A percentile compares a stretch with the other conserved stretches of the same genome.
phyloP scores from a whole-genome alignment of 1,140 invertebrate genomes.

The Rhyzopertha dominica region DNA sequence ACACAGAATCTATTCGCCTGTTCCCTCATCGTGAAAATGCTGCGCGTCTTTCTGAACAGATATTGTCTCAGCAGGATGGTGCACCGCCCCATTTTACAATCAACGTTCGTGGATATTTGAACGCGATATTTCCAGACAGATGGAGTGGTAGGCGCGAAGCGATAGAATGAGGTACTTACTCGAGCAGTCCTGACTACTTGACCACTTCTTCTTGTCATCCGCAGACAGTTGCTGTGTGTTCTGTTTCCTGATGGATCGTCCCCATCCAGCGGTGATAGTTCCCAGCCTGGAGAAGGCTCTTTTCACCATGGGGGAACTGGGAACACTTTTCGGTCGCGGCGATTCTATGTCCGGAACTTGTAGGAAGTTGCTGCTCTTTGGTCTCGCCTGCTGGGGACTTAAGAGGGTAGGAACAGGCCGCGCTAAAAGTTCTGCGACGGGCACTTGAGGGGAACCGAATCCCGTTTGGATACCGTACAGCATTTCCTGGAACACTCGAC shows the following conservation, averaged over 20 bases:
- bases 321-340: constrained; percentile 81
- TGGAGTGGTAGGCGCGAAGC: too few relatives aligned
- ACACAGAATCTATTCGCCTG: too few relatives aligned
- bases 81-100: too few relatives aligned
- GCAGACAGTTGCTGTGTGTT: constrained; percentile 63
- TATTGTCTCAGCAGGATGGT: too few relatives aligned
- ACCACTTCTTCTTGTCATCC: constrained; percentile 89
- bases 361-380: constrained; percentile 88
- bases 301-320: constrained; percentile 92
- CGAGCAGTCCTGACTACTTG: constrained; percentile 86
- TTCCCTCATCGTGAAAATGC: too few relatives aligned
- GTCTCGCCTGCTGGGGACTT: constrained; percentile 68
- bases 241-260: constrained; percentile 71
- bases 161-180: constrained; percentile 56
- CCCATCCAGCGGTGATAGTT: constrained; percentile 85
- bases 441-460: constrained; percentile 89
- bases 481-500: constrained; percentile 89
- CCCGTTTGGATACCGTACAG: constrained; percentile 89
- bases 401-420: constrained; percentile 78
- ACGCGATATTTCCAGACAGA: too few relatives aligned
- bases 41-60: too few relatives aligned
- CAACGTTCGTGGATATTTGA: too few relatives aligned
- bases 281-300: constrained; percentile 83
- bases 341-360: constrained; percentile 55
- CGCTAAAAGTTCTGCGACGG: constrained; percentile 79